These are phyloP conservation scores for Channa striata DNA, from an alignment of 2,797 vertebrate genomes.

Conservation along the genomic window DNA sequence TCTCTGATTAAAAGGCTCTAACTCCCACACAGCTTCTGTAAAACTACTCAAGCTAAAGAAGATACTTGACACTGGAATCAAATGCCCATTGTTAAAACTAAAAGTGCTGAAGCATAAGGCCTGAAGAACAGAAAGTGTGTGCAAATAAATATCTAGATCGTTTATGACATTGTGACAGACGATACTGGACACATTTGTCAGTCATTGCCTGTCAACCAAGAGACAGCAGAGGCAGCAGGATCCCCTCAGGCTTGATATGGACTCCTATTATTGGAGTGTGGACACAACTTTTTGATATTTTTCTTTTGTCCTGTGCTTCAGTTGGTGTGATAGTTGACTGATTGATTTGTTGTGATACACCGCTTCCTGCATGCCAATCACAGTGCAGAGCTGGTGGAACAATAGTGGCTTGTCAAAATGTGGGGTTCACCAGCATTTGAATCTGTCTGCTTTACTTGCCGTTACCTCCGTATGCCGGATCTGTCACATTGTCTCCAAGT, in stretches of 20 bases:
- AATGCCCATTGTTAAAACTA: too few species aligned
- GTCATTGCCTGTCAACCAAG: slow-evolving; percentile 25
- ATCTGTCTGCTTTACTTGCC: slow-evolving; percentile 35
- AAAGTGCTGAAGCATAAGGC: too few species aligned
- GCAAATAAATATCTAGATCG: too few species aligned
- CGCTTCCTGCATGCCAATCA: slow-evolving; percentile 28
- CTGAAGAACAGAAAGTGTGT: too few species aligned
- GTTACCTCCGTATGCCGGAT: slow-evolving; percentile 25
- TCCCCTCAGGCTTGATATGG: slow-evolving; percentile 32
- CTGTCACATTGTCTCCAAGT: slow-evolving; percentile 33
- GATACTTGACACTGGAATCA: too few species aligned
- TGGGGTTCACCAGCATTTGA: slow-evolving; percentile 18
- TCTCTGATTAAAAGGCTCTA: too few species aligned
- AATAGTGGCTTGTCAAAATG: slow-evolving; percentile 12
- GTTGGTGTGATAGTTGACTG: slow-evolving; percentile 16
- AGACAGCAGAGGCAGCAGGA: slow-evolving; percentile 2
- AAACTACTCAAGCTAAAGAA: too few species aligned
- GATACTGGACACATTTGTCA: slow-evolving; percentile 34
- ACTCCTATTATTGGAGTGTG: slow-evolving; percentile 21
- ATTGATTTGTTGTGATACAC: slow-evolving; percentile 53
- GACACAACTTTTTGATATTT: slow-evolving; percentile 31
- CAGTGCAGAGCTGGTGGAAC: neutral
- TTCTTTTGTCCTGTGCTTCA: slow-evolving; percentile 35
- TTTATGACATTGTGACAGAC: slow-evolving; percentile 15
- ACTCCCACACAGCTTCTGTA: too few species aligned